Percentiles rank a stretch among this genome's conserved stretches.
These are phyloP conservation scores for Holothuria leucospilota DNA, from an alignment of 53 echinoderm and acorn worm genomes.

Conservation along the genomic window DNA sequence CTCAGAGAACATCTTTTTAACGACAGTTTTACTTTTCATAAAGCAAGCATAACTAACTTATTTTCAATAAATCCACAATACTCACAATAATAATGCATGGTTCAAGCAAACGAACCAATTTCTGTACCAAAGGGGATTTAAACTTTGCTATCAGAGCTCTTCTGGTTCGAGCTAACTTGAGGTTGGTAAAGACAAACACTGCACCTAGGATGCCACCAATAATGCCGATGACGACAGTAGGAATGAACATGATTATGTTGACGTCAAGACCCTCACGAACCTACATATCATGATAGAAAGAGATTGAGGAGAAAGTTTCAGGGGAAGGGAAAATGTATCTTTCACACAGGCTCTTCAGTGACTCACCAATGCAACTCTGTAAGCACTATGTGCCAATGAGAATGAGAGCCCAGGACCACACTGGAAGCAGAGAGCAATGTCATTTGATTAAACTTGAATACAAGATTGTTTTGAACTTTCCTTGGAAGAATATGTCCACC, in stretches of 20 bases:
- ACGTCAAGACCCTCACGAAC: slow-evolving; percentile 93
- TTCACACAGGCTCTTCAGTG: no score
- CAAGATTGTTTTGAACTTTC: no score
- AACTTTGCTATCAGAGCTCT: slow-evolving; percentile 71
- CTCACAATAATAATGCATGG: slow-evolving; percentile 97
- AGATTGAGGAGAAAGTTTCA: not conserved
- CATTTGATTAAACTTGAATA: no score
- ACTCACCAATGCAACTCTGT: no score
- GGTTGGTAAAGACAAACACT: slow-evolving; percentile 90
- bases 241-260: slow-evolving; percentile 98
- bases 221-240: slow-evolving; percentile 85
- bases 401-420: no score
- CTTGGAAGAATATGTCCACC: no score
- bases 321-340: no score
- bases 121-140: slow-evolving; percentile 60
- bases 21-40: no score
- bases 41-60: no score
- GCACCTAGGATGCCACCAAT: slow-evolving; percentile 88
- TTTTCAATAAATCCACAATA: not conserved
- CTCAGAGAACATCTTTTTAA: no score
- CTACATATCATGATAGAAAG: slow-evolving; percentile 40
- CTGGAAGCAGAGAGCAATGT: no score
- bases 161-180: slow-evolving; percentile 88
- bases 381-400: no score
- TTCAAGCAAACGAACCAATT: slow-evolving; percentile 75